Evolutionary conservation across 2,888 invertebrate genomes (phyloP).

Genomic region (Ephialtes manifestator): DNA sequence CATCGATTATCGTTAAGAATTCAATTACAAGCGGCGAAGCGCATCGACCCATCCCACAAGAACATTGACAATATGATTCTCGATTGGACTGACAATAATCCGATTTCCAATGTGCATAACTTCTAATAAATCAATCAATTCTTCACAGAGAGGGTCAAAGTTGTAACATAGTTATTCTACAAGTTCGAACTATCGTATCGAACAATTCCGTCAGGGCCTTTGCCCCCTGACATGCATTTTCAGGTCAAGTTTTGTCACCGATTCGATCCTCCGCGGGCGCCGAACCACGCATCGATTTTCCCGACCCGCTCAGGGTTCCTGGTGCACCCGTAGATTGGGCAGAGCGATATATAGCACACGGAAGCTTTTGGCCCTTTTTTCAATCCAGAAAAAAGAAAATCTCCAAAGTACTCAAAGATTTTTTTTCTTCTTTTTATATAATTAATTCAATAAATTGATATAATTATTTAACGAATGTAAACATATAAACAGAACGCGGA

Average conservation of each 20-base stretch:
- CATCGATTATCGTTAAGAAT: slow-evolving; percentile 43
- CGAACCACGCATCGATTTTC: slow-evolving; percentile 78
- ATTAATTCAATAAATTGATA: background rate
- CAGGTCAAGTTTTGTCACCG: slow-evolving; percentile 74
- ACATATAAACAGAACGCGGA: slow-evolving; percentile 32
- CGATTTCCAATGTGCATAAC: background rate
- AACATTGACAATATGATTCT: slow-evolving; percentile 7
- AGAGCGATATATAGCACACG: slow-evolving; percentile 6
- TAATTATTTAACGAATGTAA: background rate
- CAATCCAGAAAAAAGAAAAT: background rate
- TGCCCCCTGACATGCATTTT: slow-evolving; percentile 71
- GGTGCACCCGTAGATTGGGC: slow-evolving; percentile 35
- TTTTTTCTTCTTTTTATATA: background rate
- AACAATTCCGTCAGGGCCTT: slow-evolving; percentile 61
- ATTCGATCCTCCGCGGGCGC: slow-evolving; percentile 71
- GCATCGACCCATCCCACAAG: slow-evolving; percentile 29
- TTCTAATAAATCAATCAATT: background rate
- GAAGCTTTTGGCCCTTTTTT: slow-evolving; percentile 12
- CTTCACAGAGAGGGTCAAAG: background rate
- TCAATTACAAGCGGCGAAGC: slow-evolving; percentile 7
- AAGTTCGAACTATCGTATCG: background rate
- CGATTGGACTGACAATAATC: background rate
- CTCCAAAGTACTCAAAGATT: background rate
- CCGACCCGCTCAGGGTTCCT: slow-evolving; percentile 46
- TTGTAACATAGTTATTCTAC: background rate